Percentiles rank a stretch among this genome's conserved stretches.
These are phyloP conservation scores for Habrosyne pyritoides DNA, from an alignment of 2,888 invertebrate genomes.

Conservation along the genomic window DNA sequence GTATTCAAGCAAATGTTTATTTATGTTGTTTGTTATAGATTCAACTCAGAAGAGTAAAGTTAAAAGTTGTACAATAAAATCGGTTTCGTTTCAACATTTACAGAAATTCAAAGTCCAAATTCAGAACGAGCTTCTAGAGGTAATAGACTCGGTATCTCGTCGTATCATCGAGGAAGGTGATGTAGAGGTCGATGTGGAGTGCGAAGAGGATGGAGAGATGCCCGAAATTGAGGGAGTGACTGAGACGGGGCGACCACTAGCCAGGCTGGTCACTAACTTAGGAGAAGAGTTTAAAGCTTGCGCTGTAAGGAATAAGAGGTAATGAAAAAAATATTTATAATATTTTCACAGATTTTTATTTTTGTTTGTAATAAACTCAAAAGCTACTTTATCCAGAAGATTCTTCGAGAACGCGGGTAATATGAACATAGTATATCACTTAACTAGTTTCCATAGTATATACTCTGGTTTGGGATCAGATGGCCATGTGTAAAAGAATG, in stretches of 20 bases:
- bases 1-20: too few species aligned
- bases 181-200: slow-evolving; percentile 56
- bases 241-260: slow-evolving; percentile 67
- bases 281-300: slow-evolving; percentile 69
- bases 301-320: slow-evolving; percentile 71
- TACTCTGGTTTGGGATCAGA: too few species aligned
- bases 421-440: too few species aligned
- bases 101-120: slow-evolving; percentile 92
- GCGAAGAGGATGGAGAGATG: slow-evolving; percentile 57
- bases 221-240: slow-evolving; percentile 50
- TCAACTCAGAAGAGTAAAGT: too few species aligned
- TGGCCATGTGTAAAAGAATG: too few species aligned
- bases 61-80: too few species aligned
- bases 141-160: slow-evolving; percentile 91
- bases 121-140: slow-evolving; percentile 90
- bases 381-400: too few species aligned
- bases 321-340: not conserved
- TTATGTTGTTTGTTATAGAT: too few species aligned
- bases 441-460: too few species aligned
- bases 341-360: too few species aligned
- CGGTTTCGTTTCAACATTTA: slow-evolving; percentile 32
- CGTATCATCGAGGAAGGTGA: slow-evolving; percentile 86
- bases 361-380: too few species aligned
- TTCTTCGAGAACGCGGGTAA: too few species aligned
- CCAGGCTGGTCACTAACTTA: slow-evolving; percentile 58